Evolutionary conservation across 2,888 invertebrate species (phyloP).

Genomic region (Drosophila picticornis): DNA sequence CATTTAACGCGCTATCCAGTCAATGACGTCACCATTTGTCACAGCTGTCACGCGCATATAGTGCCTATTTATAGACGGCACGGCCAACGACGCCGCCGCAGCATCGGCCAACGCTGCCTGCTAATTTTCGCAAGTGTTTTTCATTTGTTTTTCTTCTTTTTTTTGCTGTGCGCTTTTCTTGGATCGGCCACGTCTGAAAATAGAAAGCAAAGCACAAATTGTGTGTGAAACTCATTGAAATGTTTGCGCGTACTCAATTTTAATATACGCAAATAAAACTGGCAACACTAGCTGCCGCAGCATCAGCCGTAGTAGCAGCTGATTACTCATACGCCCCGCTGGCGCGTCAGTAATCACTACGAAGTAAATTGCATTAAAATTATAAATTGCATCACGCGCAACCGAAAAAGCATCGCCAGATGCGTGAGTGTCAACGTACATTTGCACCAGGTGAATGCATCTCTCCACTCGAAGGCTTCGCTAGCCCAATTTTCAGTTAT

Average conservation of each 20-base stretch:
- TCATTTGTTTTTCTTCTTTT: constrained; percentile 15
- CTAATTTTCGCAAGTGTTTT: constrained; percentile 81
- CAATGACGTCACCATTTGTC: constrained; percentile 65
- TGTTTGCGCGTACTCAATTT: constrained; percentile 79
- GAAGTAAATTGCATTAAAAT: constrained; percentile 72
- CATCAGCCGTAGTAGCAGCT: constrained; percentile 23
- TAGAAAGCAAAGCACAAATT: constrained; percentile 64
- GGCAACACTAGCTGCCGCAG: constrained; percentile 44
- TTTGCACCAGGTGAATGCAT: constrained; percentile 44
- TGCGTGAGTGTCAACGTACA: constrained; percentile 48
- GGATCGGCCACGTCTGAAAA: constrained; percentile 72
- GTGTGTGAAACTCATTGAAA: constrained; percentile 80
- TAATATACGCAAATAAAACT: constrained; percentile 63
- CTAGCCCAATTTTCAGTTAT: constrained; percentile 63
- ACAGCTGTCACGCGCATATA: constrained; percentile 76
- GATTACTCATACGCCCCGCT: constrained; percentile 74
- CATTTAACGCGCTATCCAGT: constrained; percentile 51
- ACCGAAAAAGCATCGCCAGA: constrained; percentile 8
- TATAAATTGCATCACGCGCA: constrained; percentile 56
- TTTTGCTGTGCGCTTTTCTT: constrained; percentile 74
- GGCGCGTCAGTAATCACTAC: constrained; percentile 41
- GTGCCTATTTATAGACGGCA: constrained; percentile 69
- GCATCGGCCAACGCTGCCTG: constrained; percentile 50
- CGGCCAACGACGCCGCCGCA: constrained; percentile 38
- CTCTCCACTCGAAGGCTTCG: constrained; percentile 54